Evolutionary conservation across 2,888 invertebrate species (phyloP).

Genomic region (Micoletzkya japonica): DNA sequence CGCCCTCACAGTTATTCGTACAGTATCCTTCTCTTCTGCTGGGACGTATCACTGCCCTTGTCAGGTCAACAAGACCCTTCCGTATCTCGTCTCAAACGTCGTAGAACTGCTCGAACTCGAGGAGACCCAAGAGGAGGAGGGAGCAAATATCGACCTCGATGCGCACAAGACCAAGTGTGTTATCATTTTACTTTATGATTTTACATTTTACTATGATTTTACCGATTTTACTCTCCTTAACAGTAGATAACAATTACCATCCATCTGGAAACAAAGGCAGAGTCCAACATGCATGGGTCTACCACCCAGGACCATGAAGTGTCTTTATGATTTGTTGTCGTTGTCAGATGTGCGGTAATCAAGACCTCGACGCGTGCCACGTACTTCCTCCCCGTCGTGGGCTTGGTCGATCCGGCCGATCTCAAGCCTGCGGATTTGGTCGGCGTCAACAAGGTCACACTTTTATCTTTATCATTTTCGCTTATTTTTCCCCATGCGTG

Average conservation of each 20-base stretch:
- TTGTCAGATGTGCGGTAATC: slow-evolving; percentile 84
- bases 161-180: slow-evolving; percentile 83
- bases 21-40: too few species aligned
- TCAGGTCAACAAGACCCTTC: slow-evolving; percentile 86
- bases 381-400: slow-evolving; percentile 97
- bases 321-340: not conserved
- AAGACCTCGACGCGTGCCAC: slow-evolving; percentile 96
- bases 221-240: not conserved
- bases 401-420: slow-evolving; percentile 94
- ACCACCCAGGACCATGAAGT: not conserved
- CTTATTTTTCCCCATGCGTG: too few species aligned
- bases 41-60: slow-evolving; percentile 13
- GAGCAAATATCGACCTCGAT: slow-evolving; percentile 96
- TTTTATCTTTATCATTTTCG: too few species aligned
- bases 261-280: too few species aligned
- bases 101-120: slow-evolving; percentile 96
- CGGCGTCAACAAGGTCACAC: slow-evolving; percentile 70
- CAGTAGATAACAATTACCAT: too few species aligned
- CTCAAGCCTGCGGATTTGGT: slow-evolving; percentile 88
- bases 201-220: not conserved
- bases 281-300: too few species aligned
- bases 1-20: too few species aligned
- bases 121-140: slow-evolving; percentile 89
- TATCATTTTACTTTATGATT: not conserved
- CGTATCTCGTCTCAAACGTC: slow-evolving; percentile 97